These are phyloP conservation scores for Discoglossus pictus DNA, from an alignment of 2,797 vertebrate genomes.

Conservation along the genomic window DNA sequence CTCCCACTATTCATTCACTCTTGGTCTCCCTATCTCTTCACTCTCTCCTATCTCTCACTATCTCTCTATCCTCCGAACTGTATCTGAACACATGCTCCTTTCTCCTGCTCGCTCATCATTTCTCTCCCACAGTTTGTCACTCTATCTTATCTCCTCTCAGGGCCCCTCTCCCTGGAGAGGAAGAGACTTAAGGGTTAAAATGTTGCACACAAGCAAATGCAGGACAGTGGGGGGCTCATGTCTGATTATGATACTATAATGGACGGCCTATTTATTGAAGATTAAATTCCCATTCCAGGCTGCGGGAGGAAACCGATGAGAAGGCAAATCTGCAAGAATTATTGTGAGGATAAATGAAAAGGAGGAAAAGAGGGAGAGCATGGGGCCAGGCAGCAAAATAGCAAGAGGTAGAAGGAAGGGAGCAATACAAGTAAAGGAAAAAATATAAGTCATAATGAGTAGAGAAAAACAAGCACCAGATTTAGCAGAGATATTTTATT, in stretches of 20 bases:
- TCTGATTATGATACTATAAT: conserved; percentile 73
- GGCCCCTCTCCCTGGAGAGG: neutral
- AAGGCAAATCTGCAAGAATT: conserved; percentile 43
- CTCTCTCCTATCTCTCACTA: too few relatives aligned
- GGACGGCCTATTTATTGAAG: conserved; percentile 70
- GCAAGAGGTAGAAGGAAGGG: neutral
- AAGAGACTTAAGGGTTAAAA: conserved; percentile 57
- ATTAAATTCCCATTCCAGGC: conserved; percentile 71
- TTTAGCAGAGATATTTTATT: too few relatives aligned
- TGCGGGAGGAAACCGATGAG: conserved; percentile 46
- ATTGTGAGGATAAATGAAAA: conserved; percentile 12
- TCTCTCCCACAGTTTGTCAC: too few relatives aligned
- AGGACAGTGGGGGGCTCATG: conserved; percentile 60
- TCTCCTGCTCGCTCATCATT: neutral
- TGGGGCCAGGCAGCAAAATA: conserved; percentile 12
- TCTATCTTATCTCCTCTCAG: too few relatives aligned
- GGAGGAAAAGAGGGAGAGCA: conserved; percentile 9
- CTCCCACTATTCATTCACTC: too few relatives aligned
- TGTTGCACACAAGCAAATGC: conserved; percentile 61
- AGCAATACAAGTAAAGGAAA: conserved; percentile 3
- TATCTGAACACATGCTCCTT: too few relatives aligned
- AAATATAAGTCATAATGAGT: neutral
- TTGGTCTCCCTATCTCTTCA: too few relatives aligned
- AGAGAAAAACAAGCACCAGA: too few relatives aligned
- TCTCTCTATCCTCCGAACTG: too few relatives aligned